A percentile compares a stretch with the other conserved stretches of the same genome.
Evolutionary conservation across 2,113 vertebrate genomes (phyloP).

Genomic region (Edolisoma coerulescens): DNA sequence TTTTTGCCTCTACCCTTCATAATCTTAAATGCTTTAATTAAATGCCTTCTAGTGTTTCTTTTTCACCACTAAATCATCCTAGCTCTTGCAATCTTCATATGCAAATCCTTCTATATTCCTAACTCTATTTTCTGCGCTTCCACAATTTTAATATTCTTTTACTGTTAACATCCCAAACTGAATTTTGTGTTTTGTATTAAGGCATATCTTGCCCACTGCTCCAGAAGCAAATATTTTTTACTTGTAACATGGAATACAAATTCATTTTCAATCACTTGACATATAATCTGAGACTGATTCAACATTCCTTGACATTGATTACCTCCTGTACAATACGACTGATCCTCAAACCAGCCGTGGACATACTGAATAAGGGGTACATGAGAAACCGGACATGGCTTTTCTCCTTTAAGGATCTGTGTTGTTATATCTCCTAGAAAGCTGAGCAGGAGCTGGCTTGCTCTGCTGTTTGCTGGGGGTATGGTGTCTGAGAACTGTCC

Average conservation of each 20-base stretch:
- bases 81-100: not conserved
- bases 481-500: not conserved
- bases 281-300: not conserved
- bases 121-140: not conserved
- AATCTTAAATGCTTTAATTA: constrained; percentile 54
- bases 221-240: not conserved
- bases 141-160: not conserved
- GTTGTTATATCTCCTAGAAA: not conserved
- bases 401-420: not conserved
- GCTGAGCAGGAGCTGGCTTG: not conserved
- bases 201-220: not conserved
- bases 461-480: not conserved
- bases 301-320: not conserved
- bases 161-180: not conserved
- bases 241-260: not conserved
- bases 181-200: not conserved
- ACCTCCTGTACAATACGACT: not conserved
- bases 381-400: not conserved
- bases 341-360: not conserved
- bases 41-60: not conserved
- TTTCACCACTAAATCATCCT: not conserved
- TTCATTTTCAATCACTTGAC: not conserved
- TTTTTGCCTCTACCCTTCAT: constrained; percentile 12
- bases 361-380: not conserved
- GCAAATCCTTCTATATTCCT: not conserved